A percentile compares a stretch with the other conserved stretches of the same genome.
Evolutionary conservation across 2,888 invertebrate species (phyloP).

Genomic region (Hyalella azteca): DNA sequence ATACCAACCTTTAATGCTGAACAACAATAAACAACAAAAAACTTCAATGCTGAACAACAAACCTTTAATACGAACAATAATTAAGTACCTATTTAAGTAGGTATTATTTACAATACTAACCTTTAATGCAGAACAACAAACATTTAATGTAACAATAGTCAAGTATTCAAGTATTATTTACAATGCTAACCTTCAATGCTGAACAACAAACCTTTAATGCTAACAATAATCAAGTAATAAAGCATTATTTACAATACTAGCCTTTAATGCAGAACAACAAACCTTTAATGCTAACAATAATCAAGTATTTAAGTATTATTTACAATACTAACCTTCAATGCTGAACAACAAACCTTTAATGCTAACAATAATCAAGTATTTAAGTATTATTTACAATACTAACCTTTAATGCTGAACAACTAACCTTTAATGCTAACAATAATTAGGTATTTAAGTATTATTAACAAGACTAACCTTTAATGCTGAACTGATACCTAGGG

Average conservation of each 20-base stretch:
- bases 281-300: not conserved
- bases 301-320: not conserved
- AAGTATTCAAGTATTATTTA: not conserved
- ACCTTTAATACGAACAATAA: not conserved
- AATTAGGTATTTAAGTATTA: not conserved
- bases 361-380: not conserved
- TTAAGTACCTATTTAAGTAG: not conserved
- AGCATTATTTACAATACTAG: not conserved
- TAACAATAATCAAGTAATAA: not conserved
- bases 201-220: not conserved
- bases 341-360: not conserved
- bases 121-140: not conserved
- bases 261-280: not conserved
- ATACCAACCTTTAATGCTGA: not conserved
- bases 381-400: not conserved
- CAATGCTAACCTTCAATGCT: not conserved
- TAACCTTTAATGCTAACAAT: not conserved
- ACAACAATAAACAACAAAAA: not conserved
- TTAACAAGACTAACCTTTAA: not conserved
- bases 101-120: not conserved
- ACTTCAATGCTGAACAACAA: not conserved
- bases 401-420: not conserved
- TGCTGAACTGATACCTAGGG: not conserved
- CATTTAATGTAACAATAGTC: not conserved
- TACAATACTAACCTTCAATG: not conserved